Evolutionary conservation across 2,797 vertebrate genomes (phyloP).

Genomic region (Anguilla anguilla): DNA sequence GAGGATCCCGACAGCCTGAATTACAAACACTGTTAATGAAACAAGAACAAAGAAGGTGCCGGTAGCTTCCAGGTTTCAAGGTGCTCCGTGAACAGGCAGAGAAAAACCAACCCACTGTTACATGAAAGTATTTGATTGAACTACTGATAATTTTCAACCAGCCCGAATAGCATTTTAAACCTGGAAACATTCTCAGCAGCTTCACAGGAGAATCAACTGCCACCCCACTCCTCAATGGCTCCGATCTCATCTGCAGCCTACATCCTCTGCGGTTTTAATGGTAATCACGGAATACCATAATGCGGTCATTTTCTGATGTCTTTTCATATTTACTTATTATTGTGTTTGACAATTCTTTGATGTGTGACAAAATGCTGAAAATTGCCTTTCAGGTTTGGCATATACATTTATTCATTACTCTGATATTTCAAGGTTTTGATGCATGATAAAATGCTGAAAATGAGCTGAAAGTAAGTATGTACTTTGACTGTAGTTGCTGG

Average conservation of each 20-base stretch:
- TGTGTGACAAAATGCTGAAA: background rate
- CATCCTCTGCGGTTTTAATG: background rate
- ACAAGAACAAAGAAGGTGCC: too few relatives aligned
- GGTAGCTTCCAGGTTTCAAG: too few relatives aligned
- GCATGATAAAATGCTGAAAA: background rate
- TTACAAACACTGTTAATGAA: background rate
- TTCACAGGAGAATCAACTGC: background rate
- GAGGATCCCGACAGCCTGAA: background rate
- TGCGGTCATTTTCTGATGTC: background rate
- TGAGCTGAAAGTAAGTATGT: background rate
- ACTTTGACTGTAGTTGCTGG: background rate
- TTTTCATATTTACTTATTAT: background rate
- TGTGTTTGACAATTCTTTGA: background rate
- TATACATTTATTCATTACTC: background rate
- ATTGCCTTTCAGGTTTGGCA: background rate
- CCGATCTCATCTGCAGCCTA: background rate
- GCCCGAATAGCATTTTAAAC: background rate
- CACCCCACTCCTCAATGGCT: background rate
- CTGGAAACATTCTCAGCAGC: background rate
- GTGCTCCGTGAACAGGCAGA: background rate
- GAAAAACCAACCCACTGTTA: background rate
- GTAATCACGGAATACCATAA: background rate
- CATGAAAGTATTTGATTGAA: background rate
- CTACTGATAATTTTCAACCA: background rate
- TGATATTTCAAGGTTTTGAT: background rate